These are phyloP conservation scores for Dryomyza anilis DNA, from an alignment of 2,888 invertebrate genomes.

Conservation along the genomic window DNA sequence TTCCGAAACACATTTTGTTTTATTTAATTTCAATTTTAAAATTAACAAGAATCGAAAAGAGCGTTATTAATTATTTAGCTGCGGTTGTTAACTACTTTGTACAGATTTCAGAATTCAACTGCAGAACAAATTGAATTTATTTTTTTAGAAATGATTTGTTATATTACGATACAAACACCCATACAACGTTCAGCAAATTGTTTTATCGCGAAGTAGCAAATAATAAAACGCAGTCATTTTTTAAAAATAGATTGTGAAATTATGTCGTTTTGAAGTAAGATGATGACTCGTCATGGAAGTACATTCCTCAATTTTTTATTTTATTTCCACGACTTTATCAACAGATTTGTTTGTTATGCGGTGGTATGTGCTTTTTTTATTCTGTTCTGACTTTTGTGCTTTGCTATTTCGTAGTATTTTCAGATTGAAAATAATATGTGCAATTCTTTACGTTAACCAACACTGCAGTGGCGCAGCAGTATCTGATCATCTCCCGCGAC, in stretches of 20 bases:
- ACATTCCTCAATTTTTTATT: not conserved
- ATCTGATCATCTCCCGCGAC: not conserved
- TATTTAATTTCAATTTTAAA: not conserved
- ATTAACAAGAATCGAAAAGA: not conserved
- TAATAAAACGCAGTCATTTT: not conserved
- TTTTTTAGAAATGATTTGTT: not conserved
- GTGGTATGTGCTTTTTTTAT: not conserved
- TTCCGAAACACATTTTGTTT: constrained; percentile 24
- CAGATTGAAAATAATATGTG: no score
- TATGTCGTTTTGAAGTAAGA: not conserved
- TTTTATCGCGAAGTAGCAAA: constrained; percentile 4
- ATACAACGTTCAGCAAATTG: no score
- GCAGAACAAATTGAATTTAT: not conserved
- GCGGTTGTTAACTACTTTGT: constrained; percentile 1
- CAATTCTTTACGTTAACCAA: not conserved
- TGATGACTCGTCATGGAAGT: not conserved
- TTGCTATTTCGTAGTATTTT: no score
- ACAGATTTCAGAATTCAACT: not conserved
- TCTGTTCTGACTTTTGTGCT: not conserved
- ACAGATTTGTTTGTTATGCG: not conserved
- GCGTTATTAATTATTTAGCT: not conserved
- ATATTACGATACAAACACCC: no score
- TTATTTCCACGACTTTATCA: not conserved
- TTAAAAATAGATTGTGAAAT: constrained; percentile 14
- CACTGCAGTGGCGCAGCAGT: not conserved